Evolutionary conservation across 2,113 vertebrate genomes (phyloP), one percentile per base, ranked within the genome.

Genomic region (Erythrocercus mccallii): DNA sequence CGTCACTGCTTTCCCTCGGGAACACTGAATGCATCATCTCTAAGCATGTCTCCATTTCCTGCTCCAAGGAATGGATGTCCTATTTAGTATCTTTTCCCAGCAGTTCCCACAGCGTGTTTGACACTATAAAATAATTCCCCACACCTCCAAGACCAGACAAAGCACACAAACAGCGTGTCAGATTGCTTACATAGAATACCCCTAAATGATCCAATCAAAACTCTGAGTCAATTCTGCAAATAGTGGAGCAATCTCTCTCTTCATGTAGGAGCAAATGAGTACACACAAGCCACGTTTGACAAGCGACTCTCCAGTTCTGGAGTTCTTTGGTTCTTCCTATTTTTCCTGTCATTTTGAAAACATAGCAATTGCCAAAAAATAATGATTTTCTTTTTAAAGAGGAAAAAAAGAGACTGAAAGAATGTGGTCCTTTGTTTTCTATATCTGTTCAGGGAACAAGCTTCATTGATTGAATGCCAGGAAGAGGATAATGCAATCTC

Each of bases 361-460:
- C 37, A 47, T 8, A 85, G 44, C 51, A 45, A 53, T 68, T 66
- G 58, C 90, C 66, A 70, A 82, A 91, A 94, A 93, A 65, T 73
- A 93, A 91, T 79, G 1, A 56, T 94, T 94, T 94, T 94, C 54
- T 90, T 92, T 88, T 40, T n/a, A 35, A 58, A 74, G 56, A 64
- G 54, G 21, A 4, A 42, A 21, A 70, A 88, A 62, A 23, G 25
- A 35, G 40, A 73, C 44, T 11, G 38, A 81, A 95, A 95, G 86
- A 97, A 92, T 91, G 64, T 56, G 33, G 64, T 38, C 78, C 91
- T 94, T 96, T 96, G 95, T 91, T 90, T 93, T 53, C 90, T 71
- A 0, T 94, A 73, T 95, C 91, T 93, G 82, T 72, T 42, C 48
- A 24, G 86, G 72, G 89, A 95, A 96, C 91, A 97, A 94, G 90